Conservation (phyloP, 2,888 invertebrate species). For the Cheiracanthium punctorium region DNA sequence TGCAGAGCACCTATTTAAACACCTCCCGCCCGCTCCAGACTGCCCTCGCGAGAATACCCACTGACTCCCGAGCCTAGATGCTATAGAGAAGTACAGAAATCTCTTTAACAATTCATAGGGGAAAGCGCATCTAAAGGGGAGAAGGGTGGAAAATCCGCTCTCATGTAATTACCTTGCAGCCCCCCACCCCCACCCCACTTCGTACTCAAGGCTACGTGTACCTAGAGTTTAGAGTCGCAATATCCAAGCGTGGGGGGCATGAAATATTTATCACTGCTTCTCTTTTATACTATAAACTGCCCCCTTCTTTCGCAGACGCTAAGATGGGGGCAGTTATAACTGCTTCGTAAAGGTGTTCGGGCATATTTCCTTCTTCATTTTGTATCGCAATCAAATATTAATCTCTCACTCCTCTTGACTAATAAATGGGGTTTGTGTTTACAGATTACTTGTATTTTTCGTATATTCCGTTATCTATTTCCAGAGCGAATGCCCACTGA, state of each 20-base stretch:
- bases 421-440: slow-evolving; percentile 65
- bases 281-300: slow-evolving; percentile 67
- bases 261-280: slow-evolving; percentile 66
- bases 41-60: slow-evolving; percentile 35
- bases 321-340: slow-evolving; percentile 53
- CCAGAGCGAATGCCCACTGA: not conserved
- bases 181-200: too few relatives aligned
- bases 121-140: slow-evolving; percentile 46
- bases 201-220: slow-evolving; percentile 51
- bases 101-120: slow-evolving; percentile 63
- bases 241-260: slow-evolving; percentile 55
- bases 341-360: slow-evolving; percentile 50
- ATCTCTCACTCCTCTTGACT: slow-evolving; percentile 55
- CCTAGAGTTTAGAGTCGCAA: slow-evolving; percentile 61
- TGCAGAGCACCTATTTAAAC: slow-evolving; percentile 58
- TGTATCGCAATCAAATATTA: slow-evolving; percentile 57
- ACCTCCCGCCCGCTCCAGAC: slow-evolving; percentile 31
- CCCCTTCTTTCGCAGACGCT: slow-evolving; percentile 28
- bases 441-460: slow-evolving; percentile 62
- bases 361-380: slow-evolving; percentile 67
- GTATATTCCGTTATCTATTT: slow-evolving; percentile 32
- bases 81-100: slow-evolving; percentile 29
- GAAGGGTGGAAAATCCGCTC: slow-evolving; percentile 38
- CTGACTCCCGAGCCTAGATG: not conserved
- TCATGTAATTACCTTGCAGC: slow-evolving; percentile 54